Conservation (phyloP, 2,888 invertebrate species). For the Pyrrhosoma nymphula region DNA sequence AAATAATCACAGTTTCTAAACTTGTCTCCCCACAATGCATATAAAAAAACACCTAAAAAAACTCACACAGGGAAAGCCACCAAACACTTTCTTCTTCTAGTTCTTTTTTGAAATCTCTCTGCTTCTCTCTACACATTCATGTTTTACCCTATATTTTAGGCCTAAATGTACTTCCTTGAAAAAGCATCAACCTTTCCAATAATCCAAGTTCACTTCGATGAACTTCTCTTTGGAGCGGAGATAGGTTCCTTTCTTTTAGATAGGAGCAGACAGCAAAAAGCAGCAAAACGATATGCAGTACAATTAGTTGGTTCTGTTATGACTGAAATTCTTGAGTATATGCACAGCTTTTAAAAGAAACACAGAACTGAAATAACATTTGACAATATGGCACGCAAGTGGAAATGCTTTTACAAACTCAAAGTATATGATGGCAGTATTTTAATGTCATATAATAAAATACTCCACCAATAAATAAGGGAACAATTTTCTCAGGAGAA, state of each 20-base stretch:
- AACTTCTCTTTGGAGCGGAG: slow-evolving; percentile 44
- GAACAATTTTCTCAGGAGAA: slow-evolving; percentile 46
- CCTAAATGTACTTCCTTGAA: slow-evolving; percentile 54
- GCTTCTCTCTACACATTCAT: slow-evolving; percentile 60
- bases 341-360: background rate
- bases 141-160: slow-evolving; percentile 59
- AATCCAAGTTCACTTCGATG: slow-evolving; percentile 23
- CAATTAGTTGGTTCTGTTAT: slow-evolving; percentile 48
- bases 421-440: background rate
- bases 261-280: slow-evolving; percentile 56
- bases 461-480: slow-evolving; percentile 30
- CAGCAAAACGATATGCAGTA: slow-evolving; percentile 42
- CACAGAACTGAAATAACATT: background rate
- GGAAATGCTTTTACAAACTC: slow-evolving; percentile 17
- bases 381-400: slow-evolving; percentile 53
- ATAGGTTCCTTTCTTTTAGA: slow-evolving; percentile 46
- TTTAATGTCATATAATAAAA: background rate
- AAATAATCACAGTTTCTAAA: slow-evolving; percentile 66
- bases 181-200: slow-evolving; percentile 61
- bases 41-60: slow-evolving; percentile 66
- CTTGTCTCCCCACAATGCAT: slow-evolving; percentile 54
- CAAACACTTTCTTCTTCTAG: slow-evolving; percentile 48
- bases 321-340: background rate
- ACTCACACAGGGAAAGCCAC: slow-evolving; percentile 54
- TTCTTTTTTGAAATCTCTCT: slow-evolving; percentile 48